Base-by-base conservation (phyloP, 30 jellyfish, hydroid and myxozoan species). In the Hydractinia symbiolongicarpus region DNA sequence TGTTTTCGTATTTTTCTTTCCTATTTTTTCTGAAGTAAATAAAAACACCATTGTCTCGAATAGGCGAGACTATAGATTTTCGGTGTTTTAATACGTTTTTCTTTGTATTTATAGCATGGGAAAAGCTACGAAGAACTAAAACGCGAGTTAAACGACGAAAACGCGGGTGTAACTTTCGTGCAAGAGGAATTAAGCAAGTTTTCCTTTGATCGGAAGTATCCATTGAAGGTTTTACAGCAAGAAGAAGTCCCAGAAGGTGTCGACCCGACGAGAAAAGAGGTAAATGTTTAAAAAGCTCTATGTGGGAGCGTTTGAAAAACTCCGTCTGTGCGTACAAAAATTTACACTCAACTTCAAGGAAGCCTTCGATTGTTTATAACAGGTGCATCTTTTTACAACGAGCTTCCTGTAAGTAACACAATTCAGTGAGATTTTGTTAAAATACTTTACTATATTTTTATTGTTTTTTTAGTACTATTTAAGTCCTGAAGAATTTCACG, bases 191-290 rank as follows among this genome's bases (percentile, higher is more conserved):
- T 91, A 13, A 88, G 87, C 61, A 87, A 91, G 60, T 91, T 82
- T 74, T 85, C 95, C 52, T 82, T 91, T 51, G 95, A 85, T 67
- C 87, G 83, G 71, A 91, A 91, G 75, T 84, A 86, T 85, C 82
- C 84, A 5, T 84, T 68, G 50, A 86, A 76, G 1, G 89, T 78
- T 11, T 71, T 91, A 60, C 73, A 71, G 75, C 82, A 55, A 9
- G 93, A 78, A 9, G 79, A 86, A 13, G 50, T 91, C 77, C 98
- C 98, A 16, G 78, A 88, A 69, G 98, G 98, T 14, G 95, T 91
- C 53, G 98, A 91, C 69, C 95, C 96, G 14, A 84, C 95, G 7
- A 92, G 90, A 60, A 91, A 91, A 91, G 98, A 91, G 95, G 98
- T 91, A 73, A 15, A 66, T 11, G 30, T 76, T 56, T 50, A 2